Evolutionary conservation across 1,140 invertebrate genomes (phyloP), one percentile per base, ranked within the genome.

Genomic region (Sitobion miscanthi): DNA sequence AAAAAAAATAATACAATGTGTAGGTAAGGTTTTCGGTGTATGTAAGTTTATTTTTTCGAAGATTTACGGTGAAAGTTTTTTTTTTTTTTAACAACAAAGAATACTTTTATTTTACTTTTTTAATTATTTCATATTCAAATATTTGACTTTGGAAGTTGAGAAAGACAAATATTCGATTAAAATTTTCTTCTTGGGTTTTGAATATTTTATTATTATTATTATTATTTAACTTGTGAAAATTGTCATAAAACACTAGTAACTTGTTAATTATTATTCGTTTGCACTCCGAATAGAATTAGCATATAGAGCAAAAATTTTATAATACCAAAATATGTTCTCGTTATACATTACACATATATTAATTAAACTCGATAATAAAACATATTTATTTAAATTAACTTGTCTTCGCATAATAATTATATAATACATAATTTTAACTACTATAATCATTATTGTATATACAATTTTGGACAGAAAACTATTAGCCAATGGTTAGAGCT

Each of bases 31-130:
- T 77, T 77, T 77, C 14, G 62, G 62, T 77, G n/a, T 77, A 77
- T 77, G 62, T n/a, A 77, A 77, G 62, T 77, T 77, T 77, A 77
- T 77, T 77, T 77, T 77, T 69, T n/a, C 14, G n/a, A 77, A 77
- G 62, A 77, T 77, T 77, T 77, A 77, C 62, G 62, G 62, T 77
- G 62, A 77, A 77, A 77, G 62, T 69, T 77, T 77, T 77, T 77
- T 35, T 35, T 69, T 62, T 69, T 77, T 77, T 77, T 77, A n/a
- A 77, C 17, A 77, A 77, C n/a, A 77, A 69, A 69, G 62, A 77
- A 77, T 77, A 77, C 62, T 77, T 77, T 77, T 77, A 77, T 77
- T 77, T 77, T 77, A 77, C 62, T n/a, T 77, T 77, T 77, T 77
- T 77, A 77, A 77, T 77, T 77, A 77, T 77, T 77, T 77, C 14